Conservation (phyloP, 2,888 invertebrate species). For the Drosophila mayaguana region DNA sequence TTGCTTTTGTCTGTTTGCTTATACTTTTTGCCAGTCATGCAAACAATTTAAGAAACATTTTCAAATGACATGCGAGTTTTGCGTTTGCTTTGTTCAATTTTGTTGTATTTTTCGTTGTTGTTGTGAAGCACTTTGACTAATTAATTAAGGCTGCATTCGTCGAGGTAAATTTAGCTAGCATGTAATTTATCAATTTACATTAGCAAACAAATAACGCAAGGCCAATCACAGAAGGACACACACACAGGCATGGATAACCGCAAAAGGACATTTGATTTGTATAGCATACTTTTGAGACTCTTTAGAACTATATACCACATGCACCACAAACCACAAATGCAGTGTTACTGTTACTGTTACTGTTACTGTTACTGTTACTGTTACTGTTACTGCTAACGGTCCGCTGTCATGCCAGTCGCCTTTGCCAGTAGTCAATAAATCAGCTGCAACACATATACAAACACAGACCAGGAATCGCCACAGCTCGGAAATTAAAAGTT, state of each 20-base stretch:
- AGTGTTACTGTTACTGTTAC: neutral
- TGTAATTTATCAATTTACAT: constrained; percentile 54
- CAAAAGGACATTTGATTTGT: constrained; percentile 39
- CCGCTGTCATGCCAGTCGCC: no score
- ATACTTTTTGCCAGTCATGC: constrained; percentile 11
- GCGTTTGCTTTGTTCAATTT: constrained; percentile 1
- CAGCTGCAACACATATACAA: constrained; percentile 2
- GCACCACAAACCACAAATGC: constrained; percentile 5
- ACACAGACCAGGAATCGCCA: neutral
- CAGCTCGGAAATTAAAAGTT: constrained; percentile 27
- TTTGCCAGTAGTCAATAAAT: neutral
- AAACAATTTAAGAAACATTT: constrained; percentile 25
- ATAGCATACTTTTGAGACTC: constrained; percentile 46
- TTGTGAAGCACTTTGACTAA: constrained; percentile 38
- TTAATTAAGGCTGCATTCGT: constrained; percentile 38
- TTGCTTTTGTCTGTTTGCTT: constrained; percentile 4
- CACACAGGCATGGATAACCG: constrained; percentile 7
- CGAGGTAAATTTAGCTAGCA: constrained; percentile 27
- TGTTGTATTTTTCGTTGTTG: neutral
- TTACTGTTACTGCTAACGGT: neutral
- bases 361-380: neutral
- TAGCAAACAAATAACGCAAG: constrained; percentile 23
- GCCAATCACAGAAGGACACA: constrained; percentile 10
- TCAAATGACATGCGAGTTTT: constrained; percentile 22
- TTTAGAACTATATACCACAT: constrained; percentile 22